These are phyloP conservation scores for Pangasianodon gigas DNA, from an alignment of 2,113 vertebrate genomes.

Conservation along the genomic window DNA sequence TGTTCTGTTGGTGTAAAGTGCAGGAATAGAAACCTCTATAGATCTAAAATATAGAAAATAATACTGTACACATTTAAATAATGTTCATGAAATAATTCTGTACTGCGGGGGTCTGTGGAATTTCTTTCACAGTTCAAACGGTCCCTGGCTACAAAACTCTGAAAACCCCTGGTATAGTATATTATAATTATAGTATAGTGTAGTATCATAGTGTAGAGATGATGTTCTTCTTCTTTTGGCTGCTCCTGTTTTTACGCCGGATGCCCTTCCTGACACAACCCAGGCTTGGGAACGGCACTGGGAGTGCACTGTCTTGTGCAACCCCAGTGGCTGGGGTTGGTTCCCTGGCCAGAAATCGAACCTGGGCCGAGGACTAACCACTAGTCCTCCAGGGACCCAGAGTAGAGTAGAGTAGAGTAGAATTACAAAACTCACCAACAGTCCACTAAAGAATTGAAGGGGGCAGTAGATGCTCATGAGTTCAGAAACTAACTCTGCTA, in stretches of 20 bases:
- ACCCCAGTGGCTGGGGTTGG: no score
- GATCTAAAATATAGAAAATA: neutral
- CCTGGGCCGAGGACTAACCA: no score
- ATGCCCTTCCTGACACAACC: no score
- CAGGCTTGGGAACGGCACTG: no score
- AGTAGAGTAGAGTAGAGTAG: neutral
- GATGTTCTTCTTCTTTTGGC: no score
- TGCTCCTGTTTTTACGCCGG: no score
- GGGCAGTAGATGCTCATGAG: constrained; percentile 69
- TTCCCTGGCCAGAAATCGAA: no score
- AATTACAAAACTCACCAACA: constrained; percentile 64
- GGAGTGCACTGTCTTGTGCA: no score
- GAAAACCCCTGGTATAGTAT: neutral
- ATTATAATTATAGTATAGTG: neutral
- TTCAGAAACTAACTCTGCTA: constrained; percentile 66
- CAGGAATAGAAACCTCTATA: neutral
- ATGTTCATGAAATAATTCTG: neutral
- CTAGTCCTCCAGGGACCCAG: no score
- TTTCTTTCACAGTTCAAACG: neutral
- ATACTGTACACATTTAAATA: neutral
- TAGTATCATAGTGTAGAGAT: no score
- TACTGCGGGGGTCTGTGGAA: neutral
- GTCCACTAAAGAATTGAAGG: constrained; percentile 71
- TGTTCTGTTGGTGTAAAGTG: neutral
- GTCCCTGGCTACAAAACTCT: neutral